Evolutionary conservation across 2,797 vertebrate species (phyloP).

Genomic region (Leptoclinus maculatus): DNA sequence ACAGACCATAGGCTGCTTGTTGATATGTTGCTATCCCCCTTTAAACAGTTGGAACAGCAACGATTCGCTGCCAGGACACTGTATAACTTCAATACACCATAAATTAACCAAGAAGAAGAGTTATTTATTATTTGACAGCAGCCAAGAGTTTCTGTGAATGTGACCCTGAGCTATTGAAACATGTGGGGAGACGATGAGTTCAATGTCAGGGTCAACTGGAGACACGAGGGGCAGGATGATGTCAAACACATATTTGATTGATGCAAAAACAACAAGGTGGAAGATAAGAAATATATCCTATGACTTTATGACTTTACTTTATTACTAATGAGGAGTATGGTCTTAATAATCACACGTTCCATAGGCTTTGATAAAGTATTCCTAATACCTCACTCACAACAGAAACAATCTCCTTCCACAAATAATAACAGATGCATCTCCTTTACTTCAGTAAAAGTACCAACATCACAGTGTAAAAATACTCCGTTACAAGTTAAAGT

Average conservation of each 20-base stretch:
- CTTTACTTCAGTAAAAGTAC: neutral
- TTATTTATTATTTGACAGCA: neutral
- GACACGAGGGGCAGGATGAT: neutral
- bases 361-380: neutral
- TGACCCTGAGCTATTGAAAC: neutral
- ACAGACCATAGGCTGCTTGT: slow-evolving; percentile 24
- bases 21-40: slow-evolving; percentile 56
- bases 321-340: neutral
- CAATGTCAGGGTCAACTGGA: slow-evolving; percentile 1
- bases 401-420: neutral
- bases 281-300: neutral
- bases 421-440: neutral
- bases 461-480: neutral
- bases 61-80: neutral
- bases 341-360: neutral
- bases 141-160: slow-evolving; percentile 1
- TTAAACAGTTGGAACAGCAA: slow-evolving; percentile 41
- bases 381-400: neutral
- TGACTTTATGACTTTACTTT: too few species aligned
- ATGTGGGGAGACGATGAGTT: neutral
- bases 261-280: neutral
- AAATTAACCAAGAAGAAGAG: neutral
- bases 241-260: neutral
- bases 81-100: neutral
- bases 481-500: neutral